phyloP scores from a whole-genome alignment of 2,797 vertebrate species.

The Acanthornis magna region DNA sequence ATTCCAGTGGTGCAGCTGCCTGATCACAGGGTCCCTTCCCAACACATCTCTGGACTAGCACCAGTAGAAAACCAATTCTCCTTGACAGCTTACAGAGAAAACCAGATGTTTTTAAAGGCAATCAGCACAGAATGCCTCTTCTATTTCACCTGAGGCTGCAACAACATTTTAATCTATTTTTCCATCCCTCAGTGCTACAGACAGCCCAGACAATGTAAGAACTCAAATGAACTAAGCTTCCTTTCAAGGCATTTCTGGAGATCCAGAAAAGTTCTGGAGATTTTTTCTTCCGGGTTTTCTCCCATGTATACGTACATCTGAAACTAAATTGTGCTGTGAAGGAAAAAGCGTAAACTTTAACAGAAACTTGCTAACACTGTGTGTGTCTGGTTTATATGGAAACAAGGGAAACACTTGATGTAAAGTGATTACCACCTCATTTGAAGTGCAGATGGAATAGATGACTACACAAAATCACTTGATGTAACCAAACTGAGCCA shows the following conservation, averaged over 20 bases:
- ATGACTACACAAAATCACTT: not conserved
- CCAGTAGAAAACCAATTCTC: not conserved
- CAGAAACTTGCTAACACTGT: not conserved
- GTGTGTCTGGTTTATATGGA: not conserved
- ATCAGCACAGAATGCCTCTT: not conserved
- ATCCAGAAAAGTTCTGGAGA: not conserved
- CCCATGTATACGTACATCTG: not conserved
- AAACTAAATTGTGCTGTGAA: not conserved
- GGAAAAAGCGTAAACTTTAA: not conserved
- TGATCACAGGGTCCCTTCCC: rapidly evolving
- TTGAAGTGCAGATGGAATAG: not conserved
- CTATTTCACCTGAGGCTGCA: not conserved
- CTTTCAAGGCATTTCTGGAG: not conserved
- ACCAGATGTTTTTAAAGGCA: not conserved
- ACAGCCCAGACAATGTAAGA: not conserved
- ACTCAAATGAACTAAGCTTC: not conserved
- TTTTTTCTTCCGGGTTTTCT: not conserved
- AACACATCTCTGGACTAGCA: not conserved
- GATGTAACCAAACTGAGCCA: not conserved
- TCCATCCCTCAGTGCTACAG: not conserved
- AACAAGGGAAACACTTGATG: not conserved
- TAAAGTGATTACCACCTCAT: not conserved
- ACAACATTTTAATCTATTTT: not conserved
- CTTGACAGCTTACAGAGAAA: not conserved
- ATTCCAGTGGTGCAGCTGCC: rapidly evolving